Base-by-base conservation (phyloP, 1,140 invertebrate species). In the Solen grandis region DNA sequence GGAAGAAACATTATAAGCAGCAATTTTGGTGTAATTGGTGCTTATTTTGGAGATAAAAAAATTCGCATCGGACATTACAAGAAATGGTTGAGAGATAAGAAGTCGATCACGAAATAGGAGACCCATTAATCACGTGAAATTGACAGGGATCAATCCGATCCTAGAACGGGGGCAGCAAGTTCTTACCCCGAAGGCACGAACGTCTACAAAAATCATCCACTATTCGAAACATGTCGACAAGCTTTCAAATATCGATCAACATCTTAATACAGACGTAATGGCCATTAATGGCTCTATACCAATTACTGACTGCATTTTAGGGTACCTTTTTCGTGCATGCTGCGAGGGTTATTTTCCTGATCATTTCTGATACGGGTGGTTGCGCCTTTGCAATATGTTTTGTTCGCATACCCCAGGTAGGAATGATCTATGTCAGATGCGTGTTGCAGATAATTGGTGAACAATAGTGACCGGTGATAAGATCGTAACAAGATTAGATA, bases 351-450 rank as follows among this genome's bases (percentile, higher is more conserved):
- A n/a, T n/a, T n/a, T n/a, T n/a, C n/a, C n/a, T n/a, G n/a, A n/a
- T n/a, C n/a, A n/a, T n/a, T n/a, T n/a, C n/a, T n/a, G n/a, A n/a
- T n/a, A n/a, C n/a, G n/a, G n/a, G n/a, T n/a, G n/a, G n/a, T n/a
- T n/a, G n/a, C n/a, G n/a, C n/a, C n/a, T n/a, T n/a, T n/a, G n/a
- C n/a, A n/a, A n/a, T n/a, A n/a, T n/a, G n/a, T n/a, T n/a, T n/a
- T n/a, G n/a, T n/a, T n/a, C n/a, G n/a, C n/a, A n/a, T n/a, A n/a
- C n/a, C n/a, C n/a, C n/a, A n/a, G 22, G 65, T 66, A 25, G 41
- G 5, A 66, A 46, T 76, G 74, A 76, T 76, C 27, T 76, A 76
- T 76, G 74, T 52, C 46, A 29, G 74, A 76, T 76, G 52, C 41
- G 35, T 36, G 25, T 31, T 33, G 8, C 0, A 63, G 74, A 76